Evolutionary conservation across 2,888 invertebrate species (phyloP).

Genomic region (Phyto melanocephala): DNA sequence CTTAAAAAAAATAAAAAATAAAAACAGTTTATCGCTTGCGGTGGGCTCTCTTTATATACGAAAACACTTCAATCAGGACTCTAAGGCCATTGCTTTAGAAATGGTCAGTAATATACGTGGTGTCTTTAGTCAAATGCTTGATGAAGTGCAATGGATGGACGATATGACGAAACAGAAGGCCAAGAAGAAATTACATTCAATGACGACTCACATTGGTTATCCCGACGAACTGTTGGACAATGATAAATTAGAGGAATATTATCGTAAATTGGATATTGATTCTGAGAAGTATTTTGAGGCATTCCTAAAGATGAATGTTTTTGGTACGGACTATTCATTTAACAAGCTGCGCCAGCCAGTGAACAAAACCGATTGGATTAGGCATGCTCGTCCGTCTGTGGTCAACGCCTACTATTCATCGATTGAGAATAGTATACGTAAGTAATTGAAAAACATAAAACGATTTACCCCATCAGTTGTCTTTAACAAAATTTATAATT

Average conservation of each 20-base stretch:
- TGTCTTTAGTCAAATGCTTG: slow-evolving; percentile 89
- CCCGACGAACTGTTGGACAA: slow-evolving; percentile 93
- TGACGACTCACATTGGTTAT: slow-evolving; percentile 95
- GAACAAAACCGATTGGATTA: slow-evolving; percentile 92
- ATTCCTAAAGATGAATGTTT: slow-evolving; percentile 87
- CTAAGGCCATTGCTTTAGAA: slow-evolving; percentile 89
- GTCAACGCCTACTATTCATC: slow-evolving; percentile 93
- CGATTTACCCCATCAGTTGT: too few species aligned
- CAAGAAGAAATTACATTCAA: slow-evolving; percentile 88
- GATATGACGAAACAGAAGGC: slow-evolving; percentile 87
- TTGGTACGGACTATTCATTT: slow-evolving; percentile 89
- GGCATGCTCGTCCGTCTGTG: slow-evolving; percentile 89
- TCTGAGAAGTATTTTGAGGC: slow-evolving; percentile 86
- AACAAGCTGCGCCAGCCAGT: slow-evolving; percentile 87
- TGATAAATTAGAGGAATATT: slow-evolving; percentile 88
- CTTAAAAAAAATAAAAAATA: not conserved
- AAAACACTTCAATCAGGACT: slow-evolving; percentile 91
- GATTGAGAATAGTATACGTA: slow-evolving; percentile 92
- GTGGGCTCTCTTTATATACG: slow-evolving; percentile 92
- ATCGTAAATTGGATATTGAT: slow-evolving; percentile 86
- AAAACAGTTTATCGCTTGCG: slow-evolving; percentile 84
- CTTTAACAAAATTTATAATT: too few species aligned
- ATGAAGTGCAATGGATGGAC: slow-evolving; percentile 96
- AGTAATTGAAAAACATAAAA: slow-evolving; percentile 76
- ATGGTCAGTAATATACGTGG: slow-evolving; percentile 92